Base-by-base conservation (phyloP, 2,797 vertebrate genomes). In the Phrynocephalus vlangalii region DNA sequence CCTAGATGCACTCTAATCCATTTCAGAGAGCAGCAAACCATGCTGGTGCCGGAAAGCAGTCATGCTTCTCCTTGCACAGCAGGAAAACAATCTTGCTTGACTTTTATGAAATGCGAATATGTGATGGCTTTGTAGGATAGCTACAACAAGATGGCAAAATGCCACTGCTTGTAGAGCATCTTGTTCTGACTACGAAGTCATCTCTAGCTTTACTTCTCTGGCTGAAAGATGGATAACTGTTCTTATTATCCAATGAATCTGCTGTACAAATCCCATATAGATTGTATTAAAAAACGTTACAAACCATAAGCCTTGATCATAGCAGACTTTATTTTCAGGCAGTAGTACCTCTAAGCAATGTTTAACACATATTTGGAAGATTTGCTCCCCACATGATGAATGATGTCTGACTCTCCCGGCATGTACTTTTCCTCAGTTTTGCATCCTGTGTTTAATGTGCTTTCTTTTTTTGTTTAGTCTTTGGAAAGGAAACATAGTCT, bases 241-340 rank as follows among this genome's bases (percentile, higher is more conserved):
- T 44, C 38, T 44, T 95, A 75, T 89, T 91, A 52, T 2, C 80
- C 79, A 88, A 22, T 60, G 33, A 28, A 87, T 92, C 88, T 92
- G 71, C 33, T 90, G 85, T 84, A 82, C 10, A 85, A 50, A 20
- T 20, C 79, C 92, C 76, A 87, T 56, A 38, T 33, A 81, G 83
- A 71, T 86, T 90, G 16, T 70, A 82, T 87, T 91, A 38, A 93
- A 92, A 83, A 79, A 79, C 92, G 71, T 92, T 93, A 78, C 11
- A 94, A 30, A 93, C 38, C 88, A 94, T 94, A 91, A 92, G 92
- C 24, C 70, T 78, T 92, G 88, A 95, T 95, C 95, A 87, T 85
- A 77, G 78, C 94, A 86, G 92, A 38, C 79, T 92, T 93, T 33
- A 93, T 92, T 92, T 90, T 91, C 94, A 96, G 95, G 95, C 96